Percentiles rank a stretch among this genome's conserved stretches.
phyloP scores from a whole-genome alignment of 1,140 invertebrate species.

The Drosophila micromelanica region DNA sequence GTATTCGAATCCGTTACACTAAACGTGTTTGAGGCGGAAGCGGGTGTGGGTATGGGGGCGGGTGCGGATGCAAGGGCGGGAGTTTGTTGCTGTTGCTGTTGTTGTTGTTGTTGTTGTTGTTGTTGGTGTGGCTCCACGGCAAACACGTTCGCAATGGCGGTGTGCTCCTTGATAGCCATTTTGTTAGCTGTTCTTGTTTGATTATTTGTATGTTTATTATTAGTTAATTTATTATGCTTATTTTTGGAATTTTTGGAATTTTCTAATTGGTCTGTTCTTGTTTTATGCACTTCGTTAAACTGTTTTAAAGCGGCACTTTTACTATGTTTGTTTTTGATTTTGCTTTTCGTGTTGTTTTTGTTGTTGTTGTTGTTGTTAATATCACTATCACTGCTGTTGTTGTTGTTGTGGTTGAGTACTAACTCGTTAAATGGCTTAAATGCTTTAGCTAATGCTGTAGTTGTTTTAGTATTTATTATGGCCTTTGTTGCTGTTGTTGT shows the following conservation, averaged over 20 bases:
- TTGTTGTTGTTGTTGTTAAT: slow-evolving; percentile 53
- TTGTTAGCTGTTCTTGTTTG: slow-evolving; percentile 50
- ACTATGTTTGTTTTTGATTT: slow-evolving; percentile 32
- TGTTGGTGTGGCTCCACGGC: slow-evolving; percentile 19
- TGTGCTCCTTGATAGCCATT: slow-evolving; percentile 63
- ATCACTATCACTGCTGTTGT: slow-evolving; percentile 60
- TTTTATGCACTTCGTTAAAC: slow-evolving; percentile 78
- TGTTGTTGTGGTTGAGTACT: slow-evolving; percentile 37
- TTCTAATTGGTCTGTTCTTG: slow-evolving; percentile 82
- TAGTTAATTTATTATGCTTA: slow-evolving; percentile 71
- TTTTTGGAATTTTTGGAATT: slow-evolving; percentile 74
- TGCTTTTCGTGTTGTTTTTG: slow-evolving; percentile 5
- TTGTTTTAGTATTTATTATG: slow-evolving; percentile 30
- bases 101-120: too few relatives aligned
- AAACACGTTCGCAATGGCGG: slow-evolving; percentile 49
- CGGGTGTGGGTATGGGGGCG: not conserved
- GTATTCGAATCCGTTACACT: slow-evolving; percentile 16
- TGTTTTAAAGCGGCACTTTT: slow-evolving; percentile 69
- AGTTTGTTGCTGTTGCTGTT: too few relatives aligned
- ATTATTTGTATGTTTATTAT: slow-evolving; percentile 47
- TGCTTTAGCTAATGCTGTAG: slow-evolving; percentile 69
- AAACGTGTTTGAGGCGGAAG: not conserved
- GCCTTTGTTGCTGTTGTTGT: slow-evolving; percentile 35
- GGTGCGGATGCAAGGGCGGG: not conserved
- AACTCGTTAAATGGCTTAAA: slow-evolving; percentile 73